Evolutionary conservation across 2,113 vertebrate species (phyloP), one percentile per base, ranked within the genome.

Genomic region (Xyliphius kryptos): DNA sequence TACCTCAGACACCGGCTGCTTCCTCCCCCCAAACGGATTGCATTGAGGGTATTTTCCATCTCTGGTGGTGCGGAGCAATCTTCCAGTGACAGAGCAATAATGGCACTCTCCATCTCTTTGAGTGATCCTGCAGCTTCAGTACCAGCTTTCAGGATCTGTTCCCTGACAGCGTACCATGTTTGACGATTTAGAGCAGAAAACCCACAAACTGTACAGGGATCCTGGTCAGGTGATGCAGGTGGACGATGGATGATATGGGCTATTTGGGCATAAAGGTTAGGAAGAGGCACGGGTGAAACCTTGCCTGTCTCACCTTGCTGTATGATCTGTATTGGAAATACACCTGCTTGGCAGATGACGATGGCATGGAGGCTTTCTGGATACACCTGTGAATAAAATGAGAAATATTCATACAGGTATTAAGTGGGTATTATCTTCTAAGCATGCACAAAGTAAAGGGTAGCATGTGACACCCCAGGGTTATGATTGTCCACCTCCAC

Each of bases 301-400:
- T 76, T 68, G 8, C 68, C 80, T 19, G 66, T 74, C 12, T 69
- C 56, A 59, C 38, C 68, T 8, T 76, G 56, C 57, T 56, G 64
- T 52, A 89, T 62, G 49, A 89, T 82, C 55, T 88, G 76, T 38
- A 89, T 54, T 5, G 84, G 80, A 54, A 88, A 87, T 16, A 83
- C 74, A 43, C 85, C 86, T 21, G 74, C 80, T 50, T 1, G 67
- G 66, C 81, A 84, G 64, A 76, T 79, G 32, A 88, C 62, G 12
- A 85, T 75, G 52, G 83, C 86, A 26, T 89, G 86, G 19, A 86
- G 79, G 70, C 88, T 87, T 14, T 83, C 77, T 22, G 82, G 83
- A 64, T 86, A 88, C 19, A 86, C 73, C 88, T 89, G 57, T 0
- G 76, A 60, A 12, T 44, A 17, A 56, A 26, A 26, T 36, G 9